phyloP scores from a whole-genome alignment of 2,888 invertebrate genomes.

The Platycheirus albimanus region DNA sequence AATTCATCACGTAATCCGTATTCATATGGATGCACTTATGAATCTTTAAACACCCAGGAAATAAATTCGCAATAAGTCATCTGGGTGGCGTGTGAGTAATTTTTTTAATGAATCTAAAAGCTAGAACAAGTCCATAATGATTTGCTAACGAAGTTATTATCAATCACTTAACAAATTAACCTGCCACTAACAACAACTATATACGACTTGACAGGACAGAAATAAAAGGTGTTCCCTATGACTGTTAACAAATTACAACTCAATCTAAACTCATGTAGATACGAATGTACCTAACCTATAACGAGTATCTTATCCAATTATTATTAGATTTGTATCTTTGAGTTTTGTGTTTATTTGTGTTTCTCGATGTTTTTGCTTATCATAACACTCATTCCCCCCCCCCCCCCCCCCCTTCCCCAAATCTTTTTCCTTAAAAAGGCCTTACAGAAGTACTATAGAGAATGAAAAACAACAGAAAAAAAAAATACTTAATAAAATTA shows the following conservation, averaged over 20 bases:
- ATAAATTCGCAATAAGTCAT: not conserved
- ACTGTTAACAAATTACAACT: conserved; percentile 3
- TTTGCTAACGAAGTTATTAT: not conserved
- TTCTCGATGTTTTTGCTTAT: not conserved
- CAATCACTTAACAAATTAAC: conserved; percentile 8
- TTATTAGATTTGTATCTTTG: not conserved
- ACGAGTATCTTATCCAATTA: too few species aligned
- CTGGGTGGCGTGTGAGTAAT: not conserved
- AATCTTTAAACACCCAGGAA: not conserved
- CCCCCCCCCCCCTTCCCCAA: too few species aligned
- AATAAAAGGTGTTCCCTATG: not conserved
- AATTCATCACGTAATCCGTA: not conserved
- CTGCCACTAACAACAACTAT: not conserved
- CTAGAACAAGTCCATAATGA: not conserved
- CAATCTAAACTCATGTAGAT: conserved; percentile 1
- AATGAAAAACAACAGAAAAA: not conserved
- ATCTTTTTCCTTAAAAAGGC: too few species aligned
- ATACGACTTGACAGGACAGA: too few species aligned
- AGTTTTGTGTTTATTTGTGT: not conserved
- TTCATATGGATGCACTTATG: too few species aligned
- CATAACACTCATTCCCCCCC: not conserved
- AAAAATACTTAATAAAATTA: conserved; percentile 12
- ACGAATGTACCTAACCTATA: too few species aligned
- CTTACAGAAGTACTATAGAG: too few species aligned
- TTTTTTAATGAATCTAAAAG: conserved; percentile 11